Base-by-base conservation (phyloP, 2,888 invertebrate species). In the Cabera pusaria region DNA sequence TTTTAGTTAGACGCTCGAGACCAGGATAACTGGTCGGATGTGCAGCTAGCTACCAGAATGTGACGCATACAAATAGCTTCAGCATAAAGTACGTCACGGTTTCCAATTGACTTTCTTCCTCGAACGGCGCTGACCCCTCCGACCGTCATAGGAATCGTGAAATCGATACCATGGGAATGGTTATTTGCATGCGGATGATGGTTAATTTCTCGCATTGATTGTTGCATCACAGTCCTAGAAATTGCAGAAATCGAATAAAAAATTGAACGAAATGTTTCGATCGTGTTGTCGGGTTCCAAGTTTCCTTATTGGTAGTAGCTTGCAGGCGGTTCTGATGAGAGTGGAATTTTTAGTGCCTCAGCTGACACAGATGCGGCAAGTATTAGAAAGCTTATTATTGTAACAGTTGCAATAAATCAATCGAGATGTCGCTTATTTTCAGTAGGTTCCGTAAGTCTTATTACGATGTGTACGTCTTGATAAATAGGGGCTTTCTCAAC, bases 61-160 rank as follows among this genome's bases (percentile, higher is more conserved):
- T 67, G 81, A 82, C 83, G 73, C 72, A 65, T 65, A 85, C 77
- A 83, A 85, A 85, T 84, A 64, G 73, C 67, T 55, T 67, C 60
- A 59, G 64, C 65, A 63, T 61, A 49, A 56, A 59, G 56, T 64
- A 69, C 73, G 71, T 76, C 77, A 78, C 74, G 76, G 76, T 71
- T 77, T 76, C 74, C 79, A 77, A 77, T 80, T 79, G 75, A 74
- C 74, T 80, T 72, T 76, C 77, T 66, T 82, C 71, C 66, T 66
- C 56, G 67, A 72, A 67, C 60, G 64, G 57, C 60, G 64, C 64
- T 75, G 74, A 76, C 75, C 78, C 61, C 62, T 38, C 51, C 60
- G 62, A 59, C 64, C 57, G 56, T 55, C 55, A 49, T 52, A 62
- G 58, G 64, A 62, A 69, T 69, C 69, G 66, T 70, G 74, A 64